These are phyloP conservation scores for Eudyptes chrysolophus DNA, from an alignment of 2,113 vertebrate genomes.

Conservation along the genomic window DNA sequence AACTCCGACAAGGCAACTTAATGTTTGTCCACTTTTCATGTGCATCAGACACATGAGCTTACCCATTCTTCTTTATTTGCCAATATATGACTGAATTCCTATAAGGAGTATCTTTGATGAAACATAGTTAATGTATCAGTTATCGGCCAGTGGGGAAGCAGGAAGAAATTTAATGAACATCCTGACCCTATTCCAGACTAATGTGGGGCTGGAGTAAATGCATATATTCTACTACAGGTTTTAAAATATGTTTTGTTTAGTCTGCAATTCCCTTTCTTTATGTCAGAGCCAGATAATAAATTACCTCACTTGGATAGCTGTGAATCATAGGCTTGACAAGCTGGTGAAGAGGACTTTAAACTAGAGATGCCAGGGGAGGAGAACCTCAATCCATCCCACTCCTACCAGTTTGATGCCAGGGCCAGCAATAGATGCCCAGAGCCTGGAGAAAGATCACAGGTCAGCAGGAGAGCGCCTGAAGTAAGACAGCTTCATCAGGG, in stretches of 20 bases:
- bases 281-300: neutral
- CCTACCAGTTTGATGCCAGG: too few species aligned
- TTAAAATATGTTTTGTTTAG: neutral
- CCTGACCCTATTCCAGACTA: neutral
- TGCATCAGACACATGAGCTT: neutral
- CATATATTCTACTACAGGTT: neutral
- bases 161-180: neutral
- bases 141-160: neutral
- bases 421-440: too few species aligned
- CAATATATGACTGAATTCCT: neutral
- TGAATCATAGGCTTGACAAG: neutral
- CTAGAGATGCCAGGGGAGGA: too few species aligned
- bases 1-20: neutral
- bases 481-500: too few species aligned
- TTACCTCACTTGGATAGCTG: neutral
- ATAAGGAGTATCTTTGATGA: neutral
- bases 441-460: too few species aligned
- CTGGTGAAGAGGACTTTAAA: too few species aligned
- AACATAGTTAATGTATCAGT: neutral
- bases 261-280: neutral
- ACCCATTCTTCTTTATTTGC: neutral
- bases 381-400: too few species aligned
- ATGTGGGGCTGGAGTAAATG: neutral
- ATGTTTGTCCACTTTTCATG: neutral
- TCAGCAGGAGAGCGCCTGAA: too few species aligned